A percentile compares a stretch with the other conserved stretches of the same genome.
Evolutionary conservation across 2,113 vertebrate species (phyloP).

Genomic region (Etheostoma cragini): DNA sequence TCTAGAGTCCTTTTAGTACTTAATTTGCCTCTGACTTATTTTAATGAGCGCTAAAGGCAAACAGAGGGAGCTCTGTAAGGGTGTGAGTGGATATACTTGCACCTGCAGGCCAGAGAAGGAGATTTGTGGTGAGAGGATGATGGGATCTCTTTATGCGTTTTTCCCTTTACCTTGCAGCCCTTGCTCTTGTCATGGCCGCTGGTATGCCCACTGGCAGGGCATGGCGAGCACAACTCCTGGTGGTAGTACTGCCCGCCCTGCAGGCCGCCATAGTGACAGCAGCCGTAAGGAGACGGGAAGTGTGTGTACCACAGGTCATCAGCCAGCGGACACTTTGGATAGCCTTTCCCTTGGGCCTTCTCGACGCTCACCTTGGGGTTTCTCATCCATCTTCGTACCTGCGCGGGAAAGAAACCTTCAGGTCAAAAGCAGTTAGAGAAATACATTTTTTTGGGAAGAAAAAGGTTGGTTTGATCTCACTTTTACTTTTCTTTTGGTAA

Average conservation of each 20-base stretch:
- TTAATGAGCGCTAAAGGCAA: conserved; percentile 10
- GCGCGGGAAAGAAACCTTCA: background rate
- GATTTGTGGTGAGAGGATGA: conserved; percentile 18
- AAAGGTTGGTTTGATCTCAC: background rate
- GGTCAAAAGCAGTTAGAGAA: background rate
- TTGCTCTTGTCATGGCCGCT: conserved; percentile 84
- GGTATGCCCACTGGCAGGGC: conserved; percentile 76
- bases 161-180: conserved; percentile 87
- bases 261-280: conserved; percentile 83
- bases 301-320: conserved; percentile 86
- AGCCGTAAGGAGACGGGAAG: conserved; percentile 86
- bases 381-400: conserved; percentile 97
- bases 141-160: background rate
- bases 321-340: conserved; percentile 85
- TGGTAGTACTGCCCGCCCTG: conserved; percentile 79
- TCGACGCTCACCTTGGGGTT: conserved; percentile 91
- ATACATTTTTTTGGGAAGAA: background rate
- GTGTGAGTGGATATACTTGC: background rate
- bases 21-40: conserved; percentile 8
- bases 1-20: conserved; percentile 17
- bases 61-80: conserved; percentile 9
- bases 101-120: conserved; percentile 4
- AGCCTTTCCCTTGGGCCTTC: conserved; percentile 87
- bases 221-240: conserved; percentile 81
- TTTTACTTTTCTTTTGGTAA: background rate